Evolutionary conservation across 1,140 invertebrate genomes (phyloP).

Genomic region (Tyrophagus putrescentiae): DNA sequence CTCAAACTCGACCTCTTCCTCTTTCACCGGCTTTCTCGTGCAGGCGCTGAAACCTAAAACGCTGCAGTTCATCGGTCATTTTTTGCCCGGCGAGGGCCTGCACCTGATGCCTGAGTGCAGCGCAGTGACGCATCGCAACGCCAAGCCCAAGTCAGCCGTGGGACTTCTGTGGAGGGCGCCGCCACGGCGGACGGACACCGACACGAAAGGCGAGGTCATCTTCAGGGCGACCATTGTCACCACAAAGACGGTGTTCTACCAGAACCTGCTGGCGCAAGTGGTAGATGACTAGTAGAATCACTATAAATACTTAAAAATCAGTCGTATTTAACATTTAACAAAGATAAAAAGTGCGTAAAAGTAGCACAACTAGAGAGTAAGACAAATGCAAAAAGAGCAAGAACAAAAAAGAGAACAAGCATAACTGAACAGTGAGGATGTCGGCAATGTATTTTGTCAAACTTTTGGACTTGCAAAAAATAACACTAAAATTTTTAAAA

Average conservation of each 20-base stretch:
- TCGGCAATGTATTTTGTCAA: no score
- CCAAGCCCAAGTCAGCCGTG: slow-evolving; percentile 52
- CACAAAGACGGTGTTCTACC: slow-evolving; percentile 15
- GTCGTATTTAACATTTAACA: no score
- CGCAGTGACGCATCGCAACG: slow-evolving; percentile 58
- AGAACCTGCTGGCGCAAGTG: slow-evolving; percentile 16
- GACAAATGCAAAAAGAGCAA: no score
- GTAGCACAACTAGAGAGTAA: no score
- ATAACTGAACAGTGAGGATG: no score
- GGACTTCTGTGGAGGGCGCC: slow-evolving; percentile 57
- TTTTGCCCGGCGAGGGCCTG: slow-evolving; percentile 51
- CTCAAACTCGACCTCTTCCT: not conserved
- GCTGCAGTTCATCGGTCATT: slow-evolving; percentile 31
- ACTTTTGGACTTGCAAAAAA: no score
- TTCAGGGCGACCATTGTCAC: slow-evolving; percentile 27
- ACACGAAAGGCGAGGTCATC: slow-evolving; percentile 18
- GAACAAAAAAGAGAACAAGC: no score
- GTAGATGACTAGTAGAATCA: not conserved
- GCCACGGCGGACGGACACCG: not conserved
- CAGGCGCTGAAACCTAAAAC: slow-evolving; percentile 21
- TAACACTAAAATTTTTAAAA: no score
- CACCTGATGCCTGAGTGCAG: slow-evolving; percentile 56
- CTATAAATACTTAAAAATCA: no score
- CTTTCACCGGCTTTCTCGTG: slow-evolving; percentile 24
- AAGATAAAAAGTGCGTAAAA: no score